Percentiles rank a stretch among this genome's conserved stretches.
phyloP scores from a whole-genome alignment of 2,888 invertebrate genomes.

The Lasioglossum pauxillum region DNA sequence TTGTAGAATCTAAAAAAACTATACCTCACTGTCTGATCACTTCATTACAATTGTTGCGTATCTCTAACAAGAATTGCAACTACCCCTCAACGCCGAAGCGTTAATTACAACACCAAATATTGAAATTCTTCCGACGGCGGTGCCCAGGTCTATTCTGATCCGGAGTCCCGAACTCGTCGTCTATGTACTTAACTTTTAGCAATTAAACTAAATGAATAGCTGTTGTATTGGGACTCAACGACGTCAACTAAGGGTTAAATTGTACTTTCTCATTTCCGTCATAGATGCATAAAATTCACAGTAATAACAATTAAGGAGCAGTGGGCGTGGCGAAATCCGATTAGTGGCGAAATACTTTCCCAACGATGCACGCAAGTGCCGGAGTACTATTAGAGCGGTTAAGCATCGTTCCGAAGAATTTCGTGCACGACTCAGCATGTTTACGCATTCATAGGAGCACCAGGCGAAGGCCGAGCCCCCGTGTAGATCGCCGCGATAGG shows the following conservation, averaged over 20 bases:
- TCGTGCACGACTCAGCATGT: background rate
- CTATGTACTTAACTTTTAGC: too few relatives aligned
- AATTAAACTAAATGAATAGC: too few relatives aligned
- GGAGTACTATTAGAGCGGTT: slow-evolving; percentile 7
- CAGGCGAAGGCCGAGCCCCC: slow-evolving; percentile 46
- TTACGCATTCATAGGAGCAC: slow-evolving; percentile 53
- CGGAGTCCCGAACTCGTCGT: too few relatives aligned
- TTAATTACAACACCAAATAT: too few relatives aligned
- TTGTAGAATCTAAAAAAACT: too few relatives aligned
- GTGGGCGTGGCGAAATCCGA: slow-evolving; percentile 18
- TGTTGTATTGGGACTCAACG: too few relatives aligned
- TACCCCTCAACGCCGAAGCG: too few relatives aligned
- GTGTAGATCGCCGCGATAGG: slow-evolving; percentile 66
- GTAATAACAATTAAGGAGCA: slow-evolving; percentile 40
- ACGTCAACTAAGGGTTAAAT: background rate
- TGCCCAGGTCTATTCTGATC: too few relatives aligned
- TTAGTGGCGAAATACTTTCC: background rate
- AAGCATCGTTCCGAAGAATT: slow-evolving; percentile 30
- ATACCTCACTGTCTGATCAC: too few relatives aligned
- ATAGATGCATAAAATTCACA: background rate
- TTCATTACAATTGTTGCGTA: too few relatives aligned
- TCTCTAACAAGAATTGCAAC: too few relatives aligned
- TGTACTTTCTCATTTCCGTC: background rate
- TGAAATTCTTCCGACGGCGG: too few relatives aligned
- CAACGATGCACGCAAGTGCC: background rate